Percentiles rank a stretch among this genome's conserved stretches.
Evolutionary conservation across 2,888 invertebrate genomes (phyloP).

Genomic region (Phaonia tiefii): DNA sequence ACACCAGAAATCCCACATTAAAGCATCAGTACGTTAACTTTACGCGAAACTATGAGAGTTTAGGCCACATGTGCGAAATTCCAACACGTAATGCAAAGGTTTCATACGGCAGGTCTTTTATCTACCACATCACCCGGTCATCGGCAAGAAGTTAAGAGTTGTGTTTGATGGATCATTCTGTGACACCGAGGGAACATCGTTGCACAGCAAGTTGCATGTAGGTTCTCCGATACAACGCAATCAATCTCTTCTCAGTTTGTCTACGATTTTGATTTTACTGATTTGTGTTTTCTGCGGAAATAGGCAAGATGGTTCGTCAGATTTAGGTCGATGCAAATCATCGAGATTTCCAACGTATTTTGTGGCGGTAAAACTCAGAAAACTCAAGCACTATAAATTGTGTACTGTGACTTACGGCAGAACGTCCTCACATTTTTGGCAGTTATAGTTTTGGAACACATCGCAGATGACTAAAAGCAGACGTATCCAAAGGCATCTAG

Average conservation of each 20-base stretch:
- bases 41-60: slow-evolving; percentile 31
- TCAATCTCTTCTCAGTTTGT: slow-evolving; percentile 44
- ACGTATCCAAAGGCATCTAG: slow-evolving; percentile 49
- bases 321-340: slow-evolving; percentile 42
- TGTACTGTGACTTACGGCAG: slow-evolving; percentile 66
- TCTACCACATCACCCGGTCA: slow-evolving; percentile 43
- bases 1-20: slow-evolving; percentile 13
- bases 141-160: slow-evolving; percentile 52
- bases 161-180: too few relatives aligned
- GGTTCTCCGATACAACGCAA: too few relatives aligned
- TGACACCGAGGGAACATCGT: slow-evolving; percentile 58
- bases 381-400: slow-evolving; percentile 42
- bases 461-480: slow-evolving; percentile 45
- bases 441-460: slow-evolving; percentile 61
- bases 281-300: slow-evolving; percentile 41
- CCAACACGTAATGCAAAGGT: neutral
- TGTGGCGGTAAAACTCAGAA: slow-evolving; percentile 28
- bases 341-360: slow-evolving; percentile 41
- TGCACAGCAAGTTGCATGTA: too few relatives aligned
- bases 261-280: slow-evolving; percentile 38
- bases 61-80: slow-evolving; percentile 42
- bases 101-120: slow-evolving; percentile 24
- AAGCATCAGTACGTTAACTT: slow-evolving; percentile 27
- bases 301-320: slow-evolving; percentile 48
- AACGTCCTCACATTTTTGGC: slow-evolving; percentile 55